phyloP scores from a whole-genome alignment of 2,797 vertebrate species.

The Anisognathus igniventris region DNA sequence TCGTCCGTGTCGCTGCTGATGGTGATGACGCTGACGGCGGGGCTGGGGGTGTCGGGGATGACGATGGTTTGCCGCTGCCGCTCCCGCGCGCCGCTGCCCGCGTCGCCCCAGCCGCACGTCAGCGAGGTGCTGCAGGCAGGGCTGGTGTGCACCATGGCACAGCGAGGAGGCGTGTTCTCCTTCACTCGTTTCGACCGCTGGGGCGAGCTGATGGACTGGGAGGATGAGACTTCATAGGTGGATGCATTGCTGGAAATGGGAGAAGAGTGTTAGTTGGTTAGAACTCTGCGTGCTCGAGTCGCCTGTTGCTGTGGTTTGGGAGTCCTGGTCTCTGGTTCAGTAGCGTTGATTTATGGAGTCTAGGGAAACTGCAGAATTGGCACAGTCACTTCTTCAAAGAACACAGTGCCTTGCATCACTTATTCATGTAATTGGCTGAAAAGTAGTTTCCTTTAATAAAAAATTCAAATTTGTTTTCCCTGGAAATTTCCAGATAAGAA shows the following conservation, averaged over 20 bases:
- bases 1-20: constrained; percentile 99
- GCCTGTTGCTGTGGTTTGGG: fast-evolving
- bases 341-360: not conserved
- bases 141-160: constrained; percentile 86
- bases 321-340: not conserved
- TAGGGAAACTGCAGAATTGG: not conserved
- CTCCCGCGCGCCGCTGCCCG: constrained; percentile 82
- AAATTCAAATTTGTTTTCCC: not conserved
- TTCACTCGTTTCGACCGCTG: constrained; percentile 96
- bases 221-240: constrained; percentile 91
- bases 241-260: constrained; percentile 82
- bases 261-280: not conserved
- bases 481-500: not conserved
- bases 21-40: constrained; percentile 97
- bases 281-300: not conserved
- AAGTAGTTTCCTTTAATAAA: not conserved
- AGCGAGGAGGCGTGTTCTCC: constrained; percentile 96
- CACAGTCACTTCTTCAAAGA: not conserved
- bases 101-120: constrained; percentile 82
- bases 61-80: constrained; percentile 93
- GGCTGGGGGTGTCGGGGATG: constrained; percentile 97
- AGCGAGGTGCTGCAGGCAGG: constrained; percentile 80
- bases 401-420: not conserved
- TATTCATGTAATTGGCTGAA: not conserved
- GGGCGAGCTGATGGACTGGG: constrained; percentile 87